A percentile compares a stretch with the other conserved stretches of the same genome.
These are phyloP conservation scores for Petrophora chlorosata DNA, from an alignment of 2,888 invertebrate genomes.

Conservation along the genomic window DNA sequence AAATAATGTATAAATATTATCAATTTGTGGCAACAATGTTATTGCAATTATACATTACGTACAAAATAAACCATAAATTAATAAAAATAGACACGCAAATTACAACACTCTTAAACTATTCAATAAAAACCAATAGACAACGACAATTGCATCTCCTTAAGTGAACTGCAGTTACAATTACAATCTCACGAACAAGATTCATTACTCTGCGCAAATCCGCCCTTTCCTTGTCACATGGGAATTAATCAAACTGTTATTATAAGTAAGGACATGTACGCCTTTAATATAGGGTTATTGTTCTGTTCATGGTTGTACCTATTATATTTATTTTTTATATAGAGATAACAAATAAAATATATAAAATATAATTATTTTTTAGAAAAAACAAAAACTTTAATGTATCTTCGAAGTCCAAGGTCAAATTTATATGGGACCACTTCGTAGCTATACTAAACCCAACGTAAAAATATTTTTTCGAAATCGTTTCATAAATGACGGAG, in stretches of 20 bases:
- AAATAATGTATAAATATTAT: too few relatives aligned
- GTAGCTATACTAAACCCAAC: too few relatives aligned
- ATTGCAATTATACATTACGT: too few relatives aligned
- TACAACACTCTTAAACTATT: neutral
- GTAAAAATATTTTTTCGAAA: too few relatives aligned
- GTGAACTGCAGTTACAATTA: constrained; percentile 10
- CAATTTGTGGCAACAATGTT: too few relatives aligned
- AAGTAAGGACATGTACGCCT: constrained; percentile 10
- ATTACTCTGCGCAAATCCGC: constrained; percentile 26
- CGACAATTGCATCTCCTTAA: neutral
- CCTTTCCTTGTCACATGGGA: constrained; percentile 33
- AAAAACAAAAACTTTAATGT: too few relatives aligned
- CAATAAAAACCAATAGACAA: neutral
- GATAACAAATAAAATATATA: neutral
- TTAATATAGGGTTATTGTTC: constrained; percentile 4
- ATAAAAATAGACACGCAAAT: neutral
- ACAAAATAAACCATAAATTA: neutral
- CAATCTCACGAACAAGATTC: constrained; percentile 22
- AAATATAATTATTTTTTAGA: too few relatives aligned
- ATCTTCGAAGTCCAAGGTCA: too few relatives aligned
- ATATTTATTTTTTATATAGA: neutral
- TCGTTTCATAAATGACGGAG: too few relatives aligned
- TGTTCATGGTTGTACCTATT: neutral
- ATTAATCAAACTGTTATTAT: constrained; percentile 29
- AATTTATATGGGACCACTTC: too few relatives aligned